These are phyloP conservation scores for Drosophila barbarae DNA, from an alignment of 2,888 invertebrate species.

Conservation along the genomic window DNA sequence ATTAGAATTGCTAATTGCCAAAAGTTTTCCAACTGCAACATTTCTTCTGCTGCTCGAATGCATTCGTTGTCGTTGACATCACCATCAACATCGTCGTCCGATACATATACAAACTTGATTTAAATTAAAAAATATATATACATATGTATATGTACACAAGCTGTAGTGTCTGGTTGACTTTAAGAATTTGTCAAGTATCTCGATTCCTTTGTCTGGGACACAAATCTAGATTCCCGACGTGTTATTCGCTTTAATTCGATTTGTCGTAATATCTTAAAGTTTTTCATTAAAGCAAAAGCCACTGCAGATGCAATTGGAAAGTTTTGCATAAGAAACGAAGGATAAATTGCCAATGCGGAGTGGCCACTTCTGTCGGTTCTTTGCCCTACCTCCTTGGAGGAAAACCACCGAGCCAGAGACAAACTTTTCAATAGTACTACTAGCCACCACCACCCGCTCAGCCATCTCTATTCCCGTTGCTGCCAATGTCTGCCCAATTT, in stretches of 20 bases:
- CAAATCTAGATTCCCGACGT: conserved; percentile 1
- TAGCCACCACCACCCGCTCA: not conserved
- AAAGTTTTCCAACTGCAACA: conserved; percentile 61
- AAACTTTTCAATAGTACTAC: conserved; percentile 59
- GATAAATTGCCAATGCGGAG: conserved; percentile 50
- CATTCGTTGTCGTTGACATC: conserved; percentile 58
- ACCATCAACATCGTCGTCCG: conserved; percentile 26
- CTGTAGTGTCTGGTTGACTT: conserved; percentile 42
- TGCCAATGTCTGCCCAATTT: conserved; percentile 50
- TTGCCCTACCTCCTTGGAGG: not conserved
- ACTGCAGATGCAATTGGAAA: conserved; percentile 48
- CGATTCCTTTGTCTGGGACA: not conserved
- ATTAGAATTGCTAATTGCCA: conserved; percentile 74
- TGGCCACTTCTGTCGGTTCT: conserved; percentile 16
- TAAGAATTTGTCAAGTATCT: conserved; percentile 3
- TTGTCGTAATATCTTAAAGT: conserved; percentile 32
- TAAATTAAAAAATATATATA: conserved; percentile 42
- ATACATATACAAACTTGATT: conserved; percentile 19
- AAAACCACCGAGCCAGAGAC: conserved; percentile 45
- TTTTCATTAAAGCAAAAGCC: conserved; percentile 41
- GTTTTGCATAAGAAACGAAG: conserved; percentile 43
- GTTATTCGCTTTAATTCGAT: conserved; percentile 38
- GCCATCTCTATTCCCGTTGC: conserved; percentile 23
- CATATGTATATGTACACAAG: conserved; percentile 8
- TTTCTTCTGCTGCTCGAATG: conserved; percentile 61